Percentiles rank a stretch among this genome's conserved stretches.
phyloP scores from a whole-genome alignment of 2,888 invertebrate genomes.

The Congeria kusceri region DNA sequence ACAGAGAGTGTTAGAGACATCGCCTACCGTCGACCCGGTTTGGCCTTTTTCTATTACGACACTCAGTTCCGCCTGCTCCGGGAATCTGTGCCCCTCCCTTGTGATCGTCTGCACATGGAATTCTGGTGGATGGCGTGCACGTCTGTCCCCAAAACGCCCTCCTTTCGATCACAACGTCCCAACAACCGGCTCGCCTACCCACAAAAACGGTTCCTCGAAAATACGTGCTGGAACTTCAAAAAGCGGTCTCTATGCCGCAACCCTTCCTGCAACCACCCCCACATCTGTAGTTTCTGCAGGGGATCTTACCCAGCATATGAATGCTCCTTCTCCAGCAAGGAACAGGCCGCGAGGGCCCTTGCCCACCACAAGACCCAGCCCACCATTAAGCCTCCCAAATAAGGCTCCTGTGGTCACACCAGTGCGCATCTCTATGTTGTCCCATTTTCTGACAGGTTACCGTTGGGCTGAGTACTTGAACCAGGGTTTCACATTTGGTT shows the following conservation, averaged over 20 bases:
- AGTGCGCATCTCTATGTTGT: conserved; percentile 5
- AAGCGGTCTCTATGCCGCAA: conserved; percentile 12
- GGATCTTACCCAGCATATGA: conserved; percentile 23
- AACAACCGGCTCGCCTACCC: conserved; percentile 1
- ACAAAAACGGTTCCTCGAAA: background rate
- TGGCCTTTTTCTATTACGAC: conserved; percentile 28
- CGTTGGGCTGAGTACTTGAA: conserved; percentile 3
- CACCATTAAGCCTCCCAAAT: conserved; percentile 5
- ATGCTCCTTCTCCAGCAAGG: conserved; percentile 7
- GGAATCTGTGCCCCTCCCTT: conserved; percentile 21
- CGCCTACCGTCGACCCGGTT: conserved; percentile 20
- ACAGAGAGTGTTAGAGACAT: conserved; percentile 38
- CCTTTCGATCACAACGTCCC: background rate
- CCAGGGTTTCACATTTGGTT: conserved; percentile 23
- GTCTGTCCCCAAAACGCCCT: conserved; percentile 11
- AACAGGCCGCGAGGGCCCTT: background rate
- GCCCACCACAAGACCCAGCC: background rate
- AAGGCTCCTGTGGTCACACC: conserved; percentile 12
- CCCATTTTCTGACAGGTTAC: conserved; percentile 16
- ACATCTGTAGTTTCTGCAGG: conserved; percentile 42
- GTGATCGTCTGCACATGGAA: conserved; percentile 39
- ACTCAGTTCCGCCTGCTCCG: conserved; percentile 36
- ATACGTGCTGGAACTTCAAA: conserved; percentile 47
- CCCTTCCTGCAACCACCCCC: conserved; percentile 22
- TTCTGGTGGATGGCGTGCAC: conserved; percentile 47